A percentile compares a stretch with the other conserved stretches of the same genome.
These are phyloP conservation scores for Eunapius fragilis DNA, from an alignment of 37 sponge, comb jelly and placozoan genomes.

Conservation along the genomic window DNA sequence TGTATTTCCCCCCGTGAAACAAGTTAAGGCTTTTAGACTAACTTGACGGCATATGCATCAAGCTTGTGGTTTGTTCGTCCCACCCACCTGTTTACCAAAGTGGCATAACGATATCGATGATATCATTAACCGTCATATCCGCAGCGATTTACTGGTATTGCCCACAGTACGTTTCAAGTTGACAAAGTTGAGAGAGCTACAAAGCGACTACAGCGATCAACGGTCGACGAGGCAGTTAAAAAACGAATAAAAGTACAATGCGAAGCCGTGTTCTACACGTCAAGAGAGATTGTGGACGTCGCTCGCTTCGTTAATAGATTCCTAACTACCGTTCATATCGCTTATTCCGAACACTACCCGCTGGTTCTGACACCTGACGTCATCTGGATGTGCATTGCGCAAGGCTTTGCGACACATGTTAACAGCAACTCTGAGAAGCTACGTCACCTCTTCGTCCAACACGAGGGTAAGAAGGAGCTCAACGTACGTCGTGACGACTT, in stretches of 20 bases:
- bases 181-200: neutral
- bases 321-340: constrained; percentile 26
- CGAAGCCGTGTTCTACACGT: neutral
- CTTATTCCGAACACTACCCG: constrained; percentile 46
- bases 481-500: constrained; percentile 33
- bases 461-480: constrained; percentile 48
- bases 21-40: too few relatives aligned
- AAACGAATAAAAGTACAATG: neutral
- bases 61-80: too few relatives aligned
- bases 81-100: too few relatives aligned
- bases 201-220: neutral
- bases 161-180: neutral
- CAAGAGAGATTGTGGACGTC: neutral
- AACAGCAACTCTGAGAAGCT: constrained; percentile 62
- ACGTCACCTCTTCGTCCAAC: constrained; percentile 54
- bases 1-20: too few relatives aligned
- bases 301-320: constrained; percentile 10
- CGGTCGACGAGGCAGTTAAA: neutral
- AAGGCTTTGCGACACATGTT: constrained; percentile 49
- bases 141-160: too few relatives aligned
- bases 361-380: constrained; percentile 53
- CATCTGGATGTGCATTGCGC: constrained; percentile 64
- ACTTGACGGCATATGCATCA: too few relatives aligned
- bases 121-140: too few relatives aligned
- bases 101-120: too few relatives aligned